A percentile compares a stretch with the other conserved stretches of the same genome.
Conservation (phyloP, 2,888 invertebrate species). For the Brachyptera putata region DNA sequence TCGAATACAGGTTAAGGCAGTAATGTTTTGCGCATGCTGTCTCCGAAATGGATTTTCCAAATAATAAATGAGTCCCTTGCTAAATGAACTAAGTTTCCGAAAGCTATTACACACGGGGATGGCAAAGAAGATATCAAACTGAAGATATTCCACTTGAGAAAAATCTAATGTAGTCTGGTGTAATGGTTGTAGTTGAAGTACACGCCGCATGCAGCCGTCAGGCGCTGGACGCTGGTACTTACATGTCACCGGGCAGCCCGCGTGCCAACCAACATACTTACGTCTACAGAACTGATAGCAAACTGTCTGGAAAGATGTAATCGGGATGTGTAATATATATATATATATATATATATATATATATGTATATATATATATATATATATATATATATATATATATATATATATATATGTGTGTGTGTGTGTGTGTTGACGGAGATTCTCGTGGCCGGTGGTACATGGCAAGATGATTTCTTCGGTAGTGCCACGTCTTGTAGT, state of each 20-base stretch:
- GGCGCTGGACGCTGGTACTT: too few species aligned
- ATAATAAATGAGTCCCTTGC: slow-evolving; percentile 19
- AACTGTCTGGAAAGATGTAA: too few species aligned
- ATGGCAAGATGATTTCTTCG: too few species aligned
- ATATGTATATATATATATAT: slow-evolving; percentile 21
- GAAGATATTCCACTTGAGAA: slow-evolving; percentile 14
- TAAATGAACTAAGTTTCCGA: slow-evolving; percentile 22
- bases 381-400: slow-evolving; percentile 22
- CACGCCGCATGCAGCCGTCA: too few species aligned
- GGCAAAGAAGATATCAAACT: slow-evolving; percentile 13
- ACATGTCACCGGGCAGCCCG: too few species aligned
- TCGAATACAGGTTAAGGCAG: slow-evolving; percentile 15
- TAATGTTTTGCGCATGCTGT: slow-evolving; percentile 15
- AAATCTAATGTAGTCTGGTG: slow-evolving; percentile 15
- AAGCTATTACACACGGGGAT: slow-evolving; percentile 9
- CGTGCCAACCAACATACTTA: too few species aligned
- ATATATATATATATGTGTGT: slow-evolving; percentile 27
- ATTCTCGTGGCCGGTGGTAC: too few species aligned
- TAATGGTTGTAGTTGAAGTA: slow-evolving; percentile 6
- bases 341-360: not conserved
- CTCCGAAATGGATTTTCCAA: slow-evolving; percentile 12
- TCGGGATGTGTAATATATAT: too few species aligned
- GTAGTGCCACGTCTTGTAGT: too few species aligned
- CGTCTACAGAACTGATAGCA: too few species aligned
- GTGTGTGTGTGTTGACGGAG: too few species aligned